phyloP scores from a whole-genome alignment of 2,113 vertebrate genomes.

The Hippolais icterina region DNA sequence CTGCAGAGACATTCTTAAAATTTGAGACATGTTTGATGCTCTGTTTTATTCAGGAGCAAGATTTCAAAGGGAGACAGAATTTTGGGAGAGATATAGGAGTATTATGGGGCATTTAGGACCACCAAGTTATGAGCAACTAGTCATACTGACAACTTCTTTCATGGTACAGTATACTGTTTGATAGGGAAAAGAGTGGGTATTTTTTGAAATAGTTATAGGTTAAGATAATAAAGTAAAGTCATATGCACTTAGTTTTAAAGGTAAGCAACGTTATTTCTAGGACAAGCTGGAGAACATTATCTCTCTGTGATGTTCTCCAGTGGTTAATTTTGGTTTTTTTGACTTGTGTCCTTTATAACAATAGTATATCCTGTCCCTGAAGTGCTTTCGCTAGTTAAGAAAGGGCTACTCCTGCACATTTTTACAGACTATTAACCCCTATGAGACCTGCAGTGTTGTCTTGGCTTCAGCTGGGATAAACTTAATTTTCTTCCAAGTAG shows the following conservation, averaged over 20 bases:
- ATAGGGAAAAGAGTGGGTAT: not conserved
- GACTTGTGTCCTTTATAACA: not conserved
- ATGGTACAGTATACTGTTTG: not conserved
- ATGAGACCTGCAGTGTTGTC: not conserved
- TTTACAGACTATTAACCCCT: not conserved
- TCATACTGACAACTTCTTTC: not conserved
- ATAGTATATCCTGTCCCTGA: not conserved
- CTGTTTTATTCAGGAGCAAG: not conserved
- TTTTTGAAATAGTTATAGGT: not conserved
- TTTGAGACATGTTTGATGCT: not conserved
- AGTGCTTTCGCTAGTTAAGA: not conserved
- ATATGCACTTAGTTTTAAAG: not conserved
- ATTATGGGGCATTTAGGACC: not conserved
- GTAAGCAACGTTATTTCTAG: not conserved
- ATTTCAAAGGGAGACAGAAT: not conserved
- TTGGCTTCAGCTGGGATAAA: not conserved
- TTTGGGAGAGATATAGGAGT: not conserved
- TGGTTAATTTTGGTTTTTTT: not conserved
- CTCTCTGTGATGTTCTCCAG: not conserved
- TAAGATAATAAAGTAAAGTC: not conserved
- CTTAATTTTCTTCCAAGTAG: not conserved
- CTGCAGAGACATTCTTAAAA: not conserved
- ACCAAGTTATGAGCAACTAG: not conserved
- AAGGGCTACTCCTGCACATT: not conserved
- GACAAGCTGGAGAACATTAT: not conserved